A percentile compares a stretch with the other conserved stretches of the same genome.
Conservation (phyloP, 1,140 invertebrate species). For the Scaptomyza pallida region DNA sequence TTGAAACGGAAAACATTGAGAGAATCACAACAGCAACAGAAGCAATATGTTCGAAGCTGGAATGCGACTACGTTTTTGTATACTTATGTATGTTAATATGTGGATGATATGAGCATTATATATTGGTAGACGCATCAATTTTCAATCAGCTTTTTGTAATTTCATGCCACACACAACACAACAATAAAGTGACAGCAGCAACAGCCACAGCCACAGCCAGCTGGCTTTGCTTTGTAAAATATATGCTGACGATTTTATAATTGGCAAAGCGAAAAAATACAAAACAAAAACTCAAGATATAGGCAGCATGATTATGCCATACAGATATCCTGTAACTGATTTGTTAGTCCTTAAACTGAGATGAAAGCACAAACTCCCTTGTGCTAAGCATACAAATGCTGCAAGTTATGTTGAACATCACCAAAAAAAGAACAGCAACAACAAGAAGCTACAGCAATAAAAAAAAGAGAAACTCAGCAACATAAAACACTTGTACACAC, state of each 20-base stretch:
- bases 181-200: not conserved
- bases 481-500: constrained; percentile 34
- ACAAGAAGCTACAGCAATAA: constrained; percentile 3
- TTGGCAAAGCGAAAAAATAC: constrained; percentile 21
- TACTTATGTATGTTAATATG: constrained; percentile 17
- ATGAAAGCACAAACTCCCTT: not conserved
- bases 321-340: not conserved
- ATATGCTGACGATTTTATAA: constrained; percentile 32
- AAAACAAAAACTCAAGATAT: not conserved
- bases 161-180: constrained; percentile 6
- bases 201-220: not conserved
- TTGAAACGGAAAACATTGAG: not conserved
- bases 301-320: no score
- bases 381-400: constrained; percentile 17
- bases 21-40: not conserved
- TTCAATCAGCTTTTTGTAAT: constrained; percentile 31
- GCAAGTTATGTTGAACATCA: constrained; percentile 20
- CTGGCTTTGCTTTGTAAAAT: not conserved
- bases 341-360: not conserved
- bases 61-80: not conserved
- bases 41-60: not conserved
- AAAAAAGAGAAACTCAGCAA: constrained; percentile 15
- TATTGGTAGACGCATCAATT: constrained; percentile 31
- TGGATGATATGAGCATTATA: constrained; percentile 21
- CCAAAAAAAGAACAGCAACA: constrained; percentile 3